Evolutionary conservation across 2,797 vertebrate species (phyloP).

Genomic region (Gymnopithys bicolor): DNA sequence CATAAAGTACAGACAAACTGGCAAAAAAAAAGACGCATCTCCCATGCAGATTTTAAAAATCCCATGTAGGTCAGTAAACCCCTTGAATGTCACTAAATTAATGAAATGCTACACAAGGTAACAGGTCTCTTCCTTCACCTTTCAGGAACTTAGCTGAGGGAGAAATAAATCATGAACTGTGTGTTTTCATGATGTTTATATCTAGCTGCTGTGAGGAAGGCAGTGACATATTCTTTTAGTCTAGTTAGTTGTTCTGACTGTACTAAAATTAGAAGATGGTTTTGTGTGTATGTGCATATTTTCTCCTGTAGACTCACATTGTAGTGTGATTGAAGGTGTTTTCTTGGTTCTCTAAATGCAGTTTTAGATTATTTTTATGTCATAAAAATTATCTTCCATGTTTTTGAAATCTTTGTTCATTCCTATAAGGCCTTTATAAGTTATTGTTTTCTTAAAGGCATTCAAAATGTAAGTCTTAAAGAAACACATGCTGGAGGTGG

Average conservation of each 20-base stretch:
- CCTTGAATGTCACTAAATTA: background rate
- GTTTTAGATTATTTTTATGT: conserved; percentile 1
- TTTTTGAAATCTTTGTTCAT: background rate
- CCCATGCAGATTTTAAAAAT: background rate
- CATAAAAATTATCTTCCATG: background rate
- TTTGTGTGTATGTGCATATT: background rate
- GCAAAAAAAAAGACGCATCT: background rate
- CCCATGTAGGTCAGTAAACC: background rate
- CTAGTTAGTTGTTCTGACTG: background rate
- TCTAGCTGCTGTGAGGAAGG: background rate
- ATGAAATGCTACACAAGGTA: background rate
- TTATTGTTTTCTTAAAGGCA: background rate
- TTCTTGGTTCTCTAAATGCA: background rate
- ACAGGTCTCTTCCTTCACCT: background rate
- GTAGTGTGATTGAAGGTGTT: background rate
- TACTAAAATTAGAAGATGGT: background rate
- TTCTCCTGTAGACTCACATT: background rate
- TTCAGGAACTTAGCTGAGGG: background rate
- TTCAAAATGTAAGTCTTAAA: background rate
- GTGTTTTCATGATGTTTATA: background rate
- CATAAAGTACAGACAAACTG: background rate
- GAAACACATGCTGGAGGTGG: background rate
- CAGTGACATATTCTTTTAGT: background rate
- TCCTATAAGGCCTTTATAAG: background rate
- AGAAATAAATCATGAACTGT: background rate